Conservation (phyloP, 2,888 invertebrate species). For the Trichopria drosophilae region DNA sequence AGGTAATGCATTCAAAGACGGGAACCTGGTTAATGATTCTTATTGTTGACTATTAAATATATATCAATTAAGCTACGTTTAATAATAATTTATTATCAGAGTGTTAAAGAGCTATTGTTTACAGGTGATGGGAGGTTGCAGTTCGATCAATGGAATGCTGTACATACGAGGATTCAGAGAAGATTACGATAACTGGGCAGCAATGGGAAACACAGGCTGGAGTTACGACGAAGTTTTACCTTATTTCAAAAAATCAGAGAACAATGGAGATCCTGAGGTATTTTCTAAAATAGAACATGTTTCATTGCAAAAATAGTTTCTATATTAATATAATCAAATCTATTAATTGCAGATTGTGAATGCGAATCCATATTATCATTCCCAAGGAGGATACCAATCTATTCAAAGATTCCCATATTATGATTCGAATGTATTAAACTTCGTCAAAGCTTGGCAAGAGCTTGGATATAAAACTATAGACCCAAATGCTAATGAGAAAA, state of each 20-base stretch:
- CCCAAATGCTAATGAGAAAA: slow-evolving; percentile 63
- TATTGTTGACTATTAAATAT: too few relatives aligned
- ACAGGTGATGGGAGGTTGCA: too few relatives aligned
- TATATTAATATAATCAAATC: too few relatives aligned
- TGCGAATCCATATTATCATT: too few relatives aligned
- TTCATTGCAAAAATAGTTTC: too few relatives aligned
- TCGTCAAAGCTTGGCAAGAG: slow-evolving; percentile 66
- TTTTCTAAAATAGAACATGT: too few relatives aligned
- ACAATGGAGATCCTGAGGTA: slow-evolving; percentile 1
- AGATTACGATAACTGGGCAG: slow-evolving; percentile 13
- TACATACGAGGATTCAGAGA: slow-evolving; percentile 6
- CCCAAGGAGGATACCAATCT: slow-evolving; percentile 67
- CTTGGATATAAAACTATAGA: slow-evolving; percentile 65
- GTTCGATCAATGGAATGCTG: slow-evolving; percentile 10
- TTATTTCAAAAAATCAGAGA: slow-evolving; percentile 11
- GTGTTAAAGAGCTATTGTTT: too few relatives aligned
- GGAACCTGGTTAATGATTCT: too few relatives aligned
- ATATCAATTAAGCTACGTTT: too few relatives aligned
- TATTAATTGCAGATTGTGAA: too few relatives aligned
- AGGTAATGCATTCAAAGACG: too few relatives aligned
- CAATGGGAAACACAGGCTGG: slow-evolving; percentile 6
- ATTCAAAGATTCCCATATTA: slow-evolving; percentile 67
- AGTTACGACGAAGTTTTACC: not conserved
- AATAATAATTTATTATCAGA: too few relatives aligned
- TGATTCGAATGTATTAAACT: slow-evolving; percentile 63